Conservation (phyloP, 2,113 vertebrate genomes). For the Dolichallabes microphthalmus region DNA sequence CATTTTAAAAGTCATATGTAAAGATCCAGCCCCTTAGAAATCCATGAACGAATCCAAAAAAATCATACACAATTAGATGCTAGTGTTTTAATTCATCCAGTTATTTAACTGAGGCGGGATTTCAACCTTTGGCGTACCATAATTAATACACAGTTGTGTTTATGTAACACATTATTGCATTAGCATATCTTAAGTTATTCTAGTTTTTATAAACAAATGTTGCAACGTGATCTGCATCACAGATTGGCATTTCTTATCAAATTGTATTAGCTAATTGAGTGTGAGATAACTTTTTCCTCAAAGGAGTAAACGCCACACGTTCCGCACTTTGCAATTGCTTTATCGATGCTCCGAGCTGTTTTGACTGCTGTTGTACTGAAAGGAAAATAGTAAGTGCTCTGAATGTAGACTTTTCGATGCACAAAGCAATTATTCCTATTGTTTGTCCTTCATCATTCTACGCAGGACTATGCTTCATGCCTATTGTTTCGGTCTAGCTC, state of each 20-base stretch:
- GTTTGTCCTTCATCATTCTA: constrained; percentile 71
- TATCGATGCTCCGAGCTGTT: constrained; percentile 45
- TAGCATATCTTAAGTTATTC: constrained; percentile 11
- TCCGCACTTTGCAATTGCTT: constrained; percentile 23
- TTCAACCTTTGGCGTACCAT: background rate
- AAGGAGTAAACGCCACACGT: background rate
- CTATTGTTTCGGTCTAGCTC: constrained; percentile 57
- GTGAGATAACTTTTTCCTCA: constrained; percentile 21
- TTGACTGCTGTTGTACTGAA: constrained; percentile 27
- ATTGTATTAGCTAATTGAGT: constrained; percentile 40
- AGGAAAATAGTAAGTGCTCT: constrained; percentile 1
- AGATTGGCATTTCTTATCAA: constrained; percentile 33
- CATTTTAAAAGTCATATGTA: background rate
- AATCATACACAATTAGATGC: background rate
- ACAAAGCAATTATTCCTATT: constrained; percentile 54
- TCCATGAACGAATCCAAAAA: background rate
- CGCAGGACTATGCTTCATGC: constrained; percentile 43
- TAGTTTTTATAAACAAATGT: constrained; percentile 14
- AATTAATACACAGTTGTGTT: constrained; percentile 12
- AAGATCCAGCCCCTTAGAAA: background rate
- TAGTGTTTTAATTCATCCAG: background rate
- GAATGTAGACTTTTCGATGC: constrained; percentile 28
- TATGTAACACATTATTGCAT: background rate
- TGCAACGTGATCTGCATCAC: background rate
- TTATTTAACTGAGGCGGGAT: background rate